A percentile compares a stretch with the other conserved stretches of the same genome.
These are phyloP conservation scores for Anthopleura sola DNA, from an alignment of 64 coral and sea anemone species.

Conservation along the genomic window DNA sequence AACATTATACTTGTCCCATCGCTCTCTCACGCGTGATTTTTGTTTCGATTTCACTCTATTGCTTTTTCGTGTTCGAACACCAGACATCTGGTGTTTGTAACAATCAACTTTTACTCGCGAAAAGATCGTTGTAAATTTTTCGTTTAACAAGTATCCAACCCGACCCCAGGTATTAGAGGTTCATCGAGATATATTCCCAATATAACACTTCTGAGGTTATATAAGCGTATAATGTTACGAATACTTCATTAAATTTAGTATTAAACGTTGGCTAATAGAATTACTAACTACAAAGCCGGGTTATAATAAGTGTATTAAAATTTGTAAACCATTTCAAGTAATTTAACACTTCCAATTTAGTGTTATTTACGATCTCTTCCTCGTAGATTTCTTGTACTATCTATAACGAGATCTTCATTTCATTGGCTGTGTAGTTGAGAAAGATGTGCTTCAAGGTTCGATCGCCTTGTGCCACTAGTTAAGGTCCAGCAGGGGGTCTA, in stretches of 20 bases:
- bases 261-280: background rate
- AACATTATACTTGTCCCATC: background rate
- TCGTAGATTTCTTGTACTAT: background rate
- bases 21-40: background rate
- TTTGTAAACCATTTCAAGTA: background rate
- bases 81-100: slow-evolving; percentile 14
- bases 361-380: background rate
- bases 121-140: slow-evolving; percentile 5
- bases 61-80: slow-evolving; percentile 3
- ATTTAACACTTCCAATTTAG: background rate
- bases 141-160: background rate
- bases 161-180: background rate
- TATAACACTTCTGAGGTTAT: slow-evolving; percentile 2
- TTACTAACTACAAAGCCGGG: background rate
- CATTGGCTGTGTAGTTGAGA: background rate
- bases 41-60: background rate
- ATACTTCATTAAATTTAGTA: background rate
- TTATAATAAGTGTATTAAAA: background rate
- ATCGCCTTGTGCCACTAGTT: background rate
- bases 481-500: background rate
- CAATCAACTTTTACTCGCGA: background rate
- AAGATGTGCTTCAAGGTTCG: background rate
- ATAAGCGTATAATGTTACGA: slow-evolving; percentile 2
- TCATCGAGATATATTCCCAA: background rate
- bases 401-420: background rate